A percentile compares a stretch with the other conserved stretches of the same genome.
phyloP scores from a whole-genome alignment of 2,888 invertebrate species.

The Nomada goodeniana region DNA sequence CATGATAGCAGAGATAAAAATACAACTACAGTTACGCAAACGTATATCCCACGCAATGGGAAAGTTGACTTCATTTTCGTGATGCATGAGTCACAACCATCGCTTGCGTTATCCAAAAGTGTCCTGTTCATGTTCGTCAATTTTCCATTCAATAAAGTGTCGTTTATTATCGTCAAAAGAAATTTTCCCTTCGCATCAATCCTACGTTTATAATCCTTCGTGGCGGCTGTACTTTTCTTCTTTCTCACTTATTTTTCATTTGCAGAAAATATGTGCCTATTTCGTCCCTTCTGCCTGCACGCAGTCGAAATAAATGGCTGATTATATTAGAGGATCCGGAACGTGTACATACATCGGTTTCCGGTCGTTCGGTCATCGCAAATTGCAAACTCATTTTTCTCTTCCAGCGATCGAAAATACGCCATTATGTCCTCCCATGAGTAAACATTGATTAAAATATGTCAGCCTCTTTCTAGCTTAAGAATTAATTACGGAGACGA shows the following conservation, averaged over 20 bases:
- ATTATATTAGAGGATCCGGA: conserved; percentile 10
- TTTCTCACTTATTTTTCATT: conserved; percentile 9
- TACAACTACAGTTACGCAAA: conserved; percentile 65
- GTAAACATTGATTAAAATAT: conserved; percentile 24
- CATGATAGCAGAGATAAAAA: conserved; percentile 65
- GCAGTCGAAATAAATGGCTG: conserved; percentile 7
- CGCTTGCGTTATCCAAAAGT: conserved; percentile 48
- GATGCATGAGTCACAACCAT: conserved; percentile 51
- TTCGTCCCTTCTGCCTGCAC: not conserved
- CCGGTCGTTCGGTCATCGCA: conserved; percentile 12
- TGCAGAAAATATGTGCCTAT: conserved; percentile 6
- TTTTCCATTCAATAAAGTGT: conserved; percentile 39
- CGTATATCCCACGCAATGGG: conserved; percentile 58
- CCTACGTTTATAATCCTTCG: conserved; percentile 30
- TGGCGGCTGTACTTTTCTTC: conserved; percentile 19
- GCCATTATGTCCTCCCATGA: conserved; percentile 23
- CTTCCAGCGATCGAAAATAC: conserved; percentile 38
- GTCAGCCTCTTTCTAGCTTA: conserved; percentile 19
- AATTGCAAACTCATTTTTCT: conserved; percentile 18
- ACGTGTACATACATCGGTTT: not conserved
- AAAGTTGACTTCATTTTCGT: conserved; percentile 57
- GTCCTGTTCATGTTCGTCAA: conserved; percentile 45
- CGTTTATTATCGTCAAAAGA: conserved; percentile 6
- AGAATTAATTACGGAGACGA: conserved; percentile 18
- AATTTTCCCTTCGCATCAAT: conserved; percentile 19